These are phyloP conservation scores for Ligdia adustata DNA, from an alignment of 2,888 invertebrate species.

Conservation along the genomic window DNA sequence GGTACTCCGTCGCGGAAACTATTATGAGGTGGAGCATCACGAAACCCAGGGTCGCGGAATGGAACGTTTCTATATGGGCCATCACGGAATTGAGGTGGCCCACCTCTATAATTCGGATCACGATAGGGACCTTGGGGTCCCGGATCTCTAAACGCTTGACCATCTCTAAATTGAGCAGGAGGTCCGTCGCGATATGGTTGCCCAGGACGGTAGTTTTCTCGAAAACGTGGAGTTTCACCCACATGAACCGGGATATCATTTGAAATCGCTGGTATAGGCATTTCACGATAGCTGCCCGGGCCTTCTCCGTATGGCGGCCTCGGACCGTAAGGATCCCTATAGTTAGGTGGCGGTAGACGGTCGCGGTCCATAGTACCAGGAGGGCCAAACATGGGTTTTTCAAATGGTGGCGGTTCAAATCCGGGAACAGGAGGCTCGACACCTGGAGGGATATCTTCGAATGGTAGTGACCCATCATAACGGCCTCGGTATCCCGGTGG, in stretches of 20 bases:
- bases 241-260: constrained; percentile 74
- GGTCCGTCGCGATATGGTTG: constrained; percentile 69
- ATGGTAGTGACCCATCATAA: constrained; percentile 71
- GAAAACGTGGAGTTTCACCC: constrained; percentile 65
- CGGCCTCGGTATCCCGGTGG: constrained; percentile 71
- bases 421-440: constrained; percentile 86
- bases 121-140: constrained; percentile 58
- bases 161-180: constrained; percentile 60
- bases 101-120: constrained; percentile 65
- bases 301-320: constrained; percentile 60
- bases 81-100: constrained; percentile 66
- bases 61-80: constrained; percentile 62
- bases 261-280: constrained; percentile 55
- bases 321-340: constrained; percentile 67
- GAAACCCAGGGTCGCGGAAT: constrained; percentile 66
- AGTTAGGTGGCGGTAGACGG: constrained; percentile 64
- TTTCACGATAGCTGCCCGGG: constrained; percentile 59
- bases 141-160: constrained; percentile 61
- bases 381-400: constrained; percentile 72
- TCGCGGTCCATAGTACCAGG: constrained; percentile 66
- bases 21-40: constrained; percentile 65
- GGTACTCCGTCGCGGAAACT: constrained; percentile 66
- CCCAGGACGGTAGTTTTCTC: constrained; percentile 69
- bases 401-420: constrained; percentile 83
- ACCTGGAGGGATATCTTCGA: constrained; percentile 85